phyloP scores from a whole-genome alignment of 2,113 vertebrate species.

The Cyprinus carpio region DNA sequence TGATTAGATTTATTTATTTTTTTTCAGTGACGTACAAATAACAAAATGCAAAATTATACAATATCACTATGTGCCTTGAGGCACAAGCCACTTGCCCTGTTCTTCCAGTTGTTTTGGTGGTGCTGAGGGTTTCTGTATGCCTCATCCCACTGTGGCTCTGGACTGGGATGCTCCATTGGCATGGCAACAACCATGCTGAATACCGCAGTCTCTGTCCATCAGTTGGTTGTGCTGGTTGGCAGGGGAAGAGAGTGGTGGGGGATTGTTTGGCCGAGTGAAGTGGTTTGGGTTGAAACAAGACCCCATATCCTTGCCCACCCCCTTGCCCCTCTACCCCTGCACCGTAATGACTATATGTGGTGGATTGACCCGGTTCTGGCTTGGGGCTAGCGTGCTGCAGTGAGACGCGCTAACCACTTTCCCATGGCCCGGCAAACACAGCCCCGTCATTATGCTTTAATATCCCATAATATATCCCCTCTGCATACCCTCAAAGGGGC shows the following conservation, averaged over 20 bases:
- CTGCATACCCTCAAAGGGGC: conserved; percentile 68
- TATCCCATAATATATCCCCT: conserved; percentile 77
- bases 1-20: no score
- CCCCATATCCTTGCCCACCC: conserved; percentile 50
- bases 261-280: conserved; percentile 52
- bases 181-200: conserved; percentile 56
- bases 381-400: conserved; percentile 68
- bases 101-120: conserved; percentile 55
- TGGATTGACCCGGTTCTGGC: conserved; percentile 72
- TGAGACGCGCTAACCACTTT: conserved; percentile 73
- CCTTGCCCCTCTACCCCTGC: conserved; percentile 47
- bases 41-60: neutral
- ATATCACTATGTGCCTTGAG: neutral
- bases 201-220: conserved; percentile 44
- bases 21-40: neutral
- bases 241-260: conserved; percentile 50
- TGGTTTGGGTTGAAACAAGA: conserved; percentile 63
- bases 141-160: conserved; percentile 56
- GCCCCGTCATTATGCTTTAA: conserved; percentile 80
- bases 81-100: conserved; percentile 15
- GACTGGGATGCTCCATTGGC: conserved; percentile 51
- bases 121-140: conserved; percentile 59
- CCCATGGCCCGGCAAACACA: conserved; percentile 71
- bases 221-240: conserved; percentile 19
- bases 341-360: conserved; percentile 74